phyloP scores from a whole-genome alignment of 2,797 vertebrate genomes.

The Megalops cyprinoides region DNA sequence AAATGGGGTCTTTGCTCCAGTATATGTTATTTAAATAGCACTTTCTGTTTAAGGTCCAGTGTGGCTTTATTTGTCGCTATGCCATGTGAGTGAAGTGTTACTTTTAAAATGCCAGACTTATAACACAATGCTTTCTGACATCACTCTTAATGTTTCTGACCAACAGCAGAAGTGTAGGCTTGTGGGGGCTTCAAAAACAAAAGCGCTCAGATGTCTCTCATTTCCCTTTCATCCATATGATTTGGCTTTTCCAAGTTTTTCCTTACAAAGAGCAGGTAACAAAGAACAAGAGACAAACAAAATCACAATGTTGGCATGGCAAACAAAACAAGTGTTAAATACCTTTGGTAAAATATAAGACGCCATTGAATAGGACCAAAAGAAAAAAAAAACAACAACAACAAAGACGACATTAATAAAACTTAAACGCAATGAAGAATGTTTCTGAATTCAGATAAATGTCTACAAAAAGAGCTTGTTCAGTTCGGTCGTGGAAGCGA shows the following conservation, averaged over 20 bases:
- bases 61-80: not conserved
- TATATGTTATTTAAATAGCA: not conserved
- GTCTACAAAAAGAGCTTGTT: slow-evolving; percentile 36
- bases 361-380: not conserved
- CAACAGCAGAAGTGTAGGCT: not conserved
- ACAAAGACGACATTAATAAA: slow-evolving; percentile 34
- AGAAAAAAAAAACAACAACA: slow-evolving; percentile 32
- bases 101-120: not conserved
- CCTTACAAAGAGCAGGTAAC: slow-evolving; percentile 19
- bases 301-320: not conserved
- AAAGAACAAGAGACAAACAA: slow-evolving; percentile 1
- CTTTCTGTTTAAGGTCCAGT: not conserved
- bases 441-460: slow-evolving; percentile 2
- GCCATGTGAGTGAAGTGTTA: not conserved
- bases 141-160: not conserved
- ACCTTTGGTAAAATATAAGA: slow-evolving; percentile 61
- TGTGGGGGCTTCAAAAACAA: too few species aligned
- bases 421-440: slow-evolving; percentile 1
- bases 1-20: not conserved
- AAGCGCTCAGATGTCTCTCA: not conserved
- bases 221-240: slow-evolving; percentile 5
- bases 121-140: slow-evolving; percentile 3
- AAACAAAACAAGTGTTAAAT: slow-evolving; percentile 65
- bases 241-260: slow-evolving; percentile 9
- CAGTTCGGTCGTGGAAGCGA: not conserved